Base-by-base conservation (phyloP, 2,797 vertebrate genomes). In the Chelon labrosus region DNA sequence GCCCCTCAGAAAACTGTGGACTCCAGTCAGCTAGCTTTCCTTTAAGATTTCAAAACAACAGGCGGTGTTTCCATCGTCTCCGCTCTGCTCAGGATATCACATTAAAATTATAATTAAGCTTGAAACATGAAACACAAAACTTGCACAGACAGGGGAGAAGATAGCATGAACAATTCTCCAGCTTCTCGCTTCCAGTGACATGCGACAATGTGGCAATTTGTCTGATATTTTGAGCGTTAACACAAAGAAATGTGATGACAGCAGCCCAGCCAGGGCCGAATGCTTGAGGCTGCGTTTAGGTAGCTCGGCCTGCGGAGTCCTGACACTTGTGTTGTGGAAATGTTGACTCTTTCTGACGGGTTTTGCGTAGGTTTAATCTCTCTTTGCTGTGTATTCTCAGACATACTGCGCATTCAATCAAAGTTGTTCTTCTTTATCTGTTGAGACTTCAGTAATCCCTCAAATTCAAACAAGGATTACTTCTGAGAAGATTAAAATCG, bases 381-480 rank as follows among this genome's bases (percentile, higher is more conserved):
- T 64, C 11, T 62, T 11, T 54, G 11, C 76, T 17, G 12, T 62
- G 27, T 73, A 27, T 59, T 77, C 55, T 65, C 51, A 71, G 27
- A 57, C 31, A 53, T 81, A 78, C 68, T 61, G 27, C 31, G 47
- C 12, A 14, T 39, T 10, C 62, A 64, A 83, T 87, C 79, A 75
- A 74, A 83, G 70, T 70, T 84, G 46, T 41, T 76, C 42, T 47
- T 66, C 65, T 75, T 83, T 82, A 84, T 90, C 88, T 86, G 72
- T 59, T 12, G 10, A 61, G 62, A 57, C 56, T 10, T 14, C 58
- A 14, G 46, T 87, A 90, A 90, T 90, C 86, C 77, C 64, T 77
- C n/a, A 86, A 80, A 89, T 90, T 83, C 77, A 89, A 88, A 83
- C 65, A 81, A 71, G 78, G 89, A 89, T 88, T 90, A 87, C 74